phyloP scores from a whole-genome alignment of 2,113 vertebrate species.

The Boleophthalmus pectinirostris region DNA sequence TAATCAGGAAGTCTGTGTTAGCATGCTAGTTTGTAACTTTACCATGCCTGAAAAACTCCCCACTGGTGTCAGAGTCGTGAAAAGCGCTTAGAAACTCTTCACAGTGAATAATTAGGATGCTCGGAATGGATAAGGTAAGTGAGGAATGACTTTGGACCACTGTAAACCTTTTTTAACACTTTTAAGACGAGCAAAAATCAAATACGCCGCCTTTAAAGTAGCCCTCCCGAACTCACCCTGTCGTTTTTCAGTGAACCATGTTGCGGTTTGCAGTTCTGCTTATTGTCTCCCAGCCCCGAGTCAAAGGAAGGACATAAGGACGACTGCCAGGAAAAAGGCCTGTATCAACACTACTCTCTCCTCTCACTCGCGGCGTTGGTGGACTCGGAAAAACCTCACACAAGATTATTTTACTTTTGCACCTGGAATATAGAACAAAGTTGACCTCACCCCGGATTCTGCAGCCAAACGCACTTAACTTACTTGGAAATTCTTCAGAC shows the following conservation, averaged over 20 bases:
- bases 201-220: not conserved
- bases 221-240: not conserved
- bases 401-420: not conserved
- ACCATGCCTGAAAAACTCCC: no score
- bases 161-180: no score
- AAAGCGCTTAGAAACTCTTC: no score
- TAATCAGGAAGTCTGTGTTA: no score
- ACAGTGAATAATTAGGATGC: no score
- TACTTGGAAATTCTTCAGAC: not conserved
- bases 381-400: not conserved
- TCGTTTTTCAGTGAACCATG: slow-evolving; percentile 15
- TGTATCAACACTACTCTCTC: slow-evolving; percentile 22
- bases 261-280: slow-evolving; percentile 37
- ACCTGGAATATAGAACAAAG: slow-evolving; percentile 8
- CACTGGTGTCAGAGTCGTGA: no score
- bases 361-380: not conserved
- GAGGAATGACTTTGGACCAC: no score
- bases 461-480: slow-evolving; percentile 12
- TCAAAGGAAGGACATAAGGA: slow-evolving; percentile 27
- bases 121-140: no score
- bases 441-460: not conserved
- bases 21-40: no score
- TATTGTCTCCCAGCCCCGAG: slow-evolving; percentile 44
- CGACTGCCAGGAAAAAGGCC: slow-evolving; percentile 37
- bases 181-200: no score